Evolutionary conservation across 2,888 invertebrate genomes (phyloP), one percentile per base, ranked within the genome.

Genomic region (Quadriops clusia): DNA sequence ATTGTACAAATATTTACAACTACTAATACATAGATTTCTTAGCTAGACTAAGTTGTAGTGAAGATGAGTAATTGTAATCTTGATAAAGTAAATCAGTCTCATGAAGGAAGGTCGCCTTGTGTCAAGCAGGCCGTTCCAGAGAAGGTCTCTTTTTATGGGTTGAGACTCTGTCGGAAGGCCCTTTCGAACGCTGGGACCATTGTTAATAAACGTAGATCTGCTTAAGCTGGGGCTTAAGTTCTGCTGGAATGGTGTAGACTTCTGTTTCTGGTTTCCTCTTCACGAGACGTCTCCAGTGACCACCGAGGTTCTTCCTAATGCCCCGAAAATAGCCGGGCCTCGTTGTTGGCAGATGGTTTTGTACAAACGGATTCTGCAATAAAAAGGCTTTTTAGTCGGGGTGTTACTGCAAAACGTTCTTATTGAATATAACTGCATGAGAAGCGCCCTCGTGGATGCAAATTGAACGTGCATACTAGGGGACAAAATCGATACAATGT

Each of bases 141-240:
- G 4, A 13, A n/a, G 23, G 23, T 7, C 13, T 13, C 23, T 23
- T 23, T 23, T 12, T 6, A 7, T 12, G 10, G 10, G 10, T 22
- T 10, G 23, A 22, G 23, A 22, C 5, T 10, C 5, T 12, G n/a
- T 12, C 23, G 12, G n/a, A 22, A 22, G 23, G 12, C 23, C 11
- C 23, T 7, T 5, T 22, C 11, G 11, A 28, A 20, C 12, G 14
- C 29, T 17, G 20, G 24, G 24, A 34, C 14, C 34, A 32, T 32
- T 37, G 42, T 68, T 70, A 85, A 65, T 85, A 86, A 58, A 86
- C 85, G 63, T 85, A 86, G 56, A 86, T 86, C 58, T 83, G 79
- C 65, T 85, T 85, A 47, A 86, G 72, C 67, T 86, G 85, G 47
- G 84, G 83, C 61, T 82, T 81, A 53, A 85, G 70, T 66, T 85